phyloP scores from a whole-genome alignment of 2,888 invertebrate species.

The Siphonodentalium dalli region DNA sequence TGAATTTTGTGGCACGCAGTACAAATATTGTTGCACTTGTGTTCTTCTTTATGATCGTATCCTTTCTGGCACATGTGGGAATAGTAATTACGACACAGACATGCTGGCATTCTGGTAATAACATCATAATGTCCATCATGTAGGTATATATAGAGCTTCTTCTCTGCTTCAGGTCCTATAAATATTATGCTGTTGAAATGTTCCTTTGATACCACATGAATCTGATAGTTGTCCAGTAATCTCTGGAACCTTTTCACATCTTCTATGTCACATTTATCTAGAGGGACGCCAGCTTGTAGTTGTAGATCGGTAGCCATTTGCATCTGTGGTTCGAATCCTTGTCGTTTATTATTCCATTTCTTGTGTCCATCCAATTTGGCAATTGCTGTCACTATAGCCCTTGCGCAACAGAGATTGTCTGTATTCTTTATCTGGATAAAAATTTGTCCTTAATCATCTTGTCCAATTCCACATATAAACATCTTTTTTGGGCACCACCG shows the following conservation, averaged over 20 bases:
- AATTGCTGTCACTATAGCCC: conserved; percentile 21
- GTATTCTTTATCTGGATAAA: conserved; percentile 13
- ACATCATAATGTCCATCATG: conserved; percentile 7
- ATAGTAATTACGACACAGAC: background rate
- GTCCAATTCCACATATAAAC: too few species aligned
- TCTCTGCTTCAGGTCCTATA: conserved; percentile 11
- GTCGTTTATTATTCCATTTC: conserved; percentile 20
- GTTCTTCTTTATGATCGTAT: conserved; percentile 13
- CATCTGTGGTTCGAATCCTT: background rate
- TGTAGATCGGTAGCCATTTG: conserved; percentile 5
- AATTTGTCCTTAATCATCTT: conserved; percentile 8
- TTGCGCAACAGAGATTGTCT: conserved; percentile 22
- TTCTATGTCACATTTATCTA: conserved; percentile 23
- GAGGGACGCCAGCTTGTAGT: conserved; percentile 18
- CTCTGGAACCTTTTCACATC: conserved; percentile 22
- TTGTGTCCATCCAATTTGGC: conserved; percentile 14
- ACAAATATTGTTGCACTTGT: conserved; percentile 16
- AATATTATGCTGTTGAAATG: conserved; percentile 19
- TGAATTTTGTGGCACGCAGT: conserved; percentile 11
- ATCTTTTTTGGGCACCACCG: too few species aligned
- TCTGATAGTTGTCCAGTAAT: conserved; percentile 12
- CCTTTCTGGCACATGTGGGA: conserved; percentile 3
- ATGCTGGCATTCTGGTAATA: background rate
- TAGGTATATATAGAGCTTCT: background rate
- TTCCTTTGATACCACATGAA: conserved; percentile 22